These are phyloP conservation scores for Poecilia velifera DNA, from an alignment of 2,797 vertebrate species.

Conservation along the genomic window DNA sequence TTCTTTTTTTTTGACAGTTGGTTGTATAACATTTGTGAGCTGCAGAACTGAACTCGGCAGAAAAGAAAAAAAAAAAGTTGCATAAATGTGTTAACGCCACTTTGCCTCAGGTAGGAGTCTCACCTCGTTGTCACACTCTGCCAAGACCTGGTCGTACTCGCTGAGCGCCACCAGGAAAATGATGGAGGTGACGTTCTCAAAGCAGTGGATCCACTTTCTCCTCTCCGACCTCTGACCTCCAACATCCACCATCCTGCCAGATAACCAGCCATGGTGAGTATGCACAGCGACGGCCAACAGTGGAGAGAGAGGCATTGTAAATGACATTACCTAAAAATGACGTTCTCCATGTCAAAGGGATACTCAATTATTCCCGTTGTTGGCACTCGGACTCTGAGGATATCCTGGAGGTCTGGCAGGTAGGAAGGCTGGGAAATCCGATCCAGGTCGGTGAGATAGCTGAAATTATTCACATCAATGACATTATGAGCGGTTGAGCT, in stretches of 20 bases:
- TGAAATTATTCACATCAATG: slow-evolving; percentile 45
- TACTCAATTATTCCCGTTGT: slow-evolving; percentile 90
- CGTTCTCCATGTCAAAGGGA: slow-evolving; percentile 90
- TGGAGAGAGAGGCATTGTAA: background rate
- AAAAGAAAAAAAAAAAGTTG: background rate
- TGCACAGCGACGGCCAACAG: background rate
- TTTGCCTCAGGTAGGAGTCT: slow-evolving; percentile 8
- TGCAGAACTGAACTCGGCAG: background rate
- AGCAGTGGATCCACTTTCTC: slow-evolving; percentile 95
- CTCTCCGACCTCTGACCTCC: slow-evolving; percentile 93
- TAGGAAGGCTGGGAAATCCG: slow-evolving; percentile 80
- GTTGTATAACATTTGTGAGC: background rate
- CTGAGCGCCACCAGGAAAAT: slow-evolving; percentile 94
- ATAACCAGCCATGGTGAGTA: slow-evolving; percentile 10
- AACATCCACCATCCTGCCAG: slow-evolving; percentile 89
- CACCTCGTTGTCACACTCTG: slow-evolving; percentile 91
- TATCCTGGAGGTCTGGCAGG: slow-evolving; percentile 87
- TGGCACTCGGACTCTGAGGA: slow-evolving; percentile 87
- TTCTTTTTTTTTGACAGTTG: background rate
- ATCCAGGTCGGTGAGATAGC: slow-evolving; percentile 87
- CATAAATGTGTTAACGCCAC: background rate
- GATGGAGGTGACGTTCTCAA: slow-evolving; percentile 94
- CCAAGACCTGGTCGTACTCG: slow-evolving; percentile 93
- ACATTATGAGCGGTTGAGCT: background rate
- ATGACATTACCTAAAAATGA: slow-evolving; percentile 86